phyloP scores from a whole-genome alignment of 2,797 vertebrate species.

The Paedocypris micromegethes region DNA sequence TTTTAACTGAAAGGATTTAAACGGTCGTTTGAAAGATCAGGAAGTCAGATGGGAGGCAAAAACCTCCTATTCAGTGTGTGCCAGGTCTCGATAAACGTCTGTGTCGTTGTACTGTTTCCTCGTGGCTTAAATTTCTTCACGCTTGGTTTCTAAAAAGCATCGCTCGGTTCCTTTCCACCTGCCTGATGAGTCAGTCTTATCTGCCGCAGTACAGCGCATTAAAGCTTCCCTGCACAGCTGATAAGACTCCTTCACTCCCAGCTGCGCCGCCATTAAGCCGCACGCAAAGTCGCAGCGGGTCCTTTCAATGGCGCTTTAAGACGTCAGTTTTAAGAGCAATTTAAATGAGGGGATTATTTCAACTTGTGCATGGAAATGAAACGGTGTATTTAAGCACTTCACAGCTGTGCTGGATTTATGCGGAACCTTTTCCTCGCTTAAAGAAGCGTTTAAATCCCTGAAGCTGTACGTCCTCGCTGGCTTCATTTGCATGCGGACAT shows the following conservation, averaged over 20 bases:
- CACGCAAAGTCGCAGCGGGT: slow-evolving; percentile 33
- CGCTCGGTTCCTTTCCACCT: slow-evolving; percentile 39
- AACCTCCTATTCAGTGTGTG: slow-evolving; percentile 23
- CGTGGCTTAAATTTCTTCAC: slow-evolving; percentile 38
- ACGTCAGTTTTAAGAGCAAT: slow-evolving; percentile 30
- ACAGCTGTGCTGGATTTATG: slow-evolving; percentile 34
- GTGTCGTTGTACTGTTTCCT: slow-evolving; percentile 30
- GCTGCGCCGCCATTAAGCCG: slow-evolving; percentile 34
- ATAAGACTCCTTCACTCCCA: slow-evolving; percentile 45
- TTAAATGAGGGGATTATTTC: slow-evolving; percentile 48
- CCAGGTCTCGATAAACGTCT: slow-evolving; percentile 37
- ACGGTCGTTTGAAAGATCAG: slow-evolving; percentile 18
- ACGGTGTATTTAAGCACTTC: slow-evolving; percentile 41
- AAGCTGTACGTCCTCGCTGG: slow-evolving; percentile 20
- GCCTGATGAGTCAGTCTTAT: slow-evolving; percentile 49
- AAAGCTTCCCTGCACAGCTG: slow-evolving; percentile 41
- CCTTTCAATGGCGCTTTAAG: slow-evolving; percentile 41
- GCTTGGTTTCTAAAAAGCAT: slow-evolving; percentile 44
- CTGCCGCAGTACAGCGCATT: slow-evolving; percentile 41
- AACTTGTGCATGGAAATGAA: slow-evolving; percentile 39
- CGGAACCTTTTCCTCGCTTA: slow-evolving; percentile 35
- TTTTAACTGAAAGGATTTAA: slow-evolving; percentile 23
- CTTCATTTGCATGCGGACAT: slow-evolving; percentile 12
- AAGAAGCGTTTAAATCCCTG: slow-evolving; percentile 39
- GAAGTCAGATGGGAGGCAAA: slow-evolving; percentile 24